A percentile compares a stretch with the other conserved stretches of the same genome.
phyloP scores from a whole-genome alignment of 2,797 vertebrate genomes.

The Steatocranus sp. region DNA sequence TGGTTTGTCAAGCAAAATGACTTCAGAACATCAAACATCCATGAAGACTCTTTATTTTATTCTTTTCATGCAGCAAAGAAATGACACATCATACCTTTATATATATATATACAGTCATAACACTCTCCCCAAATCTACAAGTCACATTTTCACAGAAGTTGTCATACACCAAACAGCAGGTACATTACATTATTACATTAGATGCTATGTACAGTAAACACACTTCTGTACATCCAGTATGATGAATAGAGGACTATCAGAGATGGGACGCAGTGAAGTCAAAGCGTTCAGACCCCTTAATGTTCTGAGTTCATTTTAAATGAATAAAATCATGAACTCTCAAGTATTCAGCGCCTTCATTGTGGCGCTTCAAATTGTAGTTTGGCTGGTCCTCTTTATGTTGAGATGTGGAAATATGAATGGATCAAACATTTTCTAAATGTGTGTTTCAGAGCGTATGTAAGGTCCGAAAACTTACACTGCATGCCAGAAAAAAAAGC shows the following conservation, averaged over 20 bases:
- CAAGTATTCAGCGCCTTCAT: not conserved
- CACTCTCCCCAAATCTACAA: conserved; percentile 34
- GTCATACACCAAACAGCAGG: conserved; percentile 23
- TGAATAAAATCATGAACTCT: not conserved
- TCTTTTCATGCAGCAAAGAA: conserved; percentile 56
- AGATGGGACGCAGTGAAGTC: not conserved
- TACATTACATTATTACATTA: conserved; percentile 35
- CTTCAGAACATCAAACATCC: not conserved
- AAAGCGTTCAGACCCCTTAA: not conserved
- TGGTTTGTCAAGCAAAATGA: not conserved
- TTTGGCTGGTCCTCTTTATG: not conserved
- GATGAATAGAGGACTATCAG: not conserved
- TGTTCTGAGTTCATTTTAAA: not conserved
- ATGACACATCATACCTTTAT: conserved; percentile 49
- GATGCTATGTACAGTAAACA: conserved; percentile 48
- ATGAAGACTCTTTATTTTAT: conserved; percentile 42
- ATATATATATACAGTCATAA: conserved; percentile 46
- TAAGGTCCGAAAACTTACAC: rapidly evolving
- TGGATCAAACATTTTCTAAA: not conserved
- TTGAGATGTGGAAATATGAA: not conserved
- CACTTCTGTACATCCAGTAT: conserved; percentile 2
- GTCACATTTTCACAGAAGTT: conserved; percentile 33
- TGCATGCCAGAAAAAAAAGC: rapidly evolving
- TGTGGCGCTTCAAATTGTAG: not conserved
- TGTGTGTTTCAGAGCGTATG: rapidly evolving